Percentiles rank a stretch among this genome's conserved stretches.
Conservation (phyloP, 2,888 invertebrate genomes). For the Limnephilus lunatus region DNA sequence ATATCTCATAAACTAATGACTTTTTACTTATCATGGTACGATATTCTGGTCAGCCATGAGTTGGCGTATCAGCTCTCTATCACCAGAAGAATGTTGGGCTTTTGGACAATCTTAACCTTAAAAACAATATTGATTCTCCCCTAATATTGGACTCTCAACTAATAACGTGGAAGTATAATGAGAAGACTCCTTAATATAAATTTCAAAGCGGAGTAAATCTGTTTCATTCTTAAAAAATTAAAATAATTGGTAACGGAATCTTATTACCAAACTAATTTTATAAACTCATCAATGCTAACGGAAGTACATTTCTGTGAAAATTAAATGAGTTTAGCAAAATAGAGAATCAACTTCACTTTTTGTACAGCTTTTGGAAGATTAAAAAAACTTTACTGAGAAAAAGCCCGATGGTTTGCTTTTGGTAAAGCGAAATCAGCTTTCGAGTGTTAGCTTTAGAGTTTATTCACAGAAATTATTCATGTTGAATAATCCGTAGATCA, state of each 20-base stretch:
- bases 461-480: constrained; percentile 26
- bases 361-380: background rate
- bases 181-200: background rate
- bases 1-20: too few species aligned
- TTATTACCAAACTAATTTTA: background rate
- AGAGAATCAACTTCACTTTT: background rate
- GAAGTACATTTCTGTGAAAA: background rate
- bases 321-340: background rate
- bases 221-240: background rate
- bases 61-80: too few species aligned
- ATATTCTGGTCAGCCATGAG: too few species aligned
- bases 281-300: background rate
- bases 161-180: background rate
- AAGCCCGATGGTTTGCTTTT: background rate
- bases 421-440: constrained; percentile 10
- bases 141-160: background rate
- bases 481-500: background rate
- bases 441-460: constrained; percentile 10
- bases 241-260: background rate
- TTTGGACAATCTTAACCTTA: too few species aligned
- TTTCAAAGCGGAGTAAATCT: background rate
- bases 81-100: too few species aligned
- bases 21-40: too few species aligned
- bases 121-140: too few species aligned
- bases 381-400: background rate